Percentiles rank a stretch among this genome's conserved stretches.
These are phyloP conservation scores for Cetoscarus ocellatus DNA, from an alignment of 2,797 vertebrate genomes.

Conservation along the genomic window DNA sequence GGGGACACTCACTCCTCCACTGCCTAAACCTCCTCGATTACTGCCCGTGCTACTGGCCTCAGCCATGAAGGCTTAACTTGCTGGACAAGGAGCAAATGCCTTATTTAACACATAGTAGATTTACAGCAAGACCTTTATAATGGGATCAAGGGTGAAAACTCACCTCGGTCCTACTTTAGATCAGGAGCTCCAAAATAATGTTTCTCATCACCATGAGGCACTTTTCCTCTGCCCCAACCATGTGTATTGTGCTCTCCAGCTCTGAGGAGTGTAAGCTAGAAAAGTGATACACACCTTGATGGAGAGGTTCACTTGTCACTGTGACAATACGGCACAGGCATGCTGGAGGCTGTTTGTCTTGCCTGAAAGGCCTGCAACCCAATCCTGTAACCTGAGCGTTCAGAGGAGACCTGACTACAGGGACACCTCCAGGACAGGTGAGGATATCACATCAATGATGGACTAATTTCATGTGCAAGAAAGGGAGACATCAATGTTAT, in stretches of 20 bases:
- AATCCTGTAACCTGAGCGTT: slow-evolving; percentile 70
- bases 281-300: slow-evolving; percentile 58
- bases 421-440: slow-evolving; percentile 53
- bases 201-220: neutral
- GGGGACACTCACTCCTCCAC: slow-evolving; percentile 66
- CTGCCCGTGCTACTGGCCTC: slow-evolving; percentile 58
- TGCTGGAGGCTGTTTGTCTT: slow-evolving; percentile 23
- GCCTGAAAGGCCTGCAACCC: slow-evolving; percentile 55
- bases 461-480: neutral
- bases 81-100: neutral
- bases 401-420: slow-evolving; percentile 26
- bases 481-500: too few species aligned
- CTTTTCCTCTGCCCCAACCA: slow-evolving; percentile 1
- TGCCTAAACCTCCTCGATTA: slow-evolving; percentile 49
- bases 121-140: neutral
- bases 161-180: slow-evolving; percentile 26
- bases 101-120: neutral
- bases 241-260: slow-evolving; percentile 21
- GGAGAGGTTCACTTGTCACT: slow-evolving; percentile 33
- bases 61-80: slow-evolving; percentile 70
- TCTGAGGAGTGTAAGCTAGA: slow-evolving; percentile 15
- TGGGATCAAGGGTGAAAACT: slow-evolving; percentile 25
- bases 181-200: slow-evolving; percentile 11
- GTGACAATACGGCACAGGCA: slow-evolving; percentile 32
- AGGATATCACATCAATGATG: slow-evolving; percentile 1